Percentiles rank a stretch among this genome's conserved stretches.
Evolutionary conservation across 2,888 invertebrate species (phyloP).

Genomic region (Mimumesa dahlbomi): DNA sequence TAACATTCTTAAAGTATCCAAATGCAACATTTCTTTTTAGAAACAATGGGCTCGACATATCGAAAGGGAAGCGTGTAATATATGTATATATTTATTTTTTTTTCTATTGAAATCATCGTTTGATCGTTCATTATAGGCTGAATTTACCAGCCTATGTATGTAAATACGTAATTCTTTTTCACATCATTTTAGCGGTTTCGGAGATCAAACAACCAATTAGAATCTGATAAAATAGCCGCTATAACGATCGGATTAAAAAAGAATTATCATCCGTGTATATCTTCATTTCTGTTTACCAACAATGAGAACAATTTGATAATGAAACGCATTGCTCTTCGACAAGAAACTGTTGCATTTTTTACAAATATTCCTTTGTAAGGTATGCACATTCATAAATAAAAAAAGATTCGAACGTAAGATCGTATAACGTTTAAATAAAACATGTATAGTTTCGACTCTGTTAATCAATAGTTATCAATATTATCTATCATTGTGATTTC

Average conservation of each 20-base stretch:
- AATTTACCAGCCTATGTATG: neutral
- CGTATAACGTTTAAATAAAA: neutral
- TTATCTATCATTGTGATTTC: slow-evolving; percentile 4
- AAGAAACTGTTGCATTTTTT: slow-evolving; percentile 32
- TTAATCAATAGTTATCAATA: neutral
- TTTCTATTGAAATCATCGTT: neutral
- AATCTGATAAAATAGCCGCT: neutral
- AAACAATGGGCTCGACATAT: slow-evolving; percentile 20
- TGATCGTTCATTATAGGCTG: neutral
- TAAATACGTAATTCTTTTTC: no score
- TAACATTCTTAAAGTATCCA: slow-evolving; percentile 24
- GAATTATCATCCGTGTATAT: neutral
- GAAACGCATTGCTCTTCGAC: slow-evolving; percentile 21
- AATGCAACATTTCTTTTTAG: slow-evolving; percentile 39
- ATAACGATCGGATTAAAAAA: neutral
- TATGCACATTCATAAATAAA: neutral
- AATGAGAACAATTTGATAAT: neutral
- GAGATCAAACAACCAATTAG: neutral
- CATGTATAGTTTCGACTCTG: neutral
- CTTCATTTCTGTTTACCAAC: neutral
- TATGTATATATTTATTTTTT: no score
- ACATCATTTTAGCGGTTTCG: no score
- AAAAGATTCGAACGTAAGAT: slow-evolving; percentile 19
- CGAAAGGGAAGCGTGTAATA: neutral
- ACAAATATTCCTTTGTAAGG: slow-evolving; percentile 6